Evolutionary conservation across 1,140 invertebrate genomes (phyloP).

Genomic region (Copidosoma floridanum): DNA sequence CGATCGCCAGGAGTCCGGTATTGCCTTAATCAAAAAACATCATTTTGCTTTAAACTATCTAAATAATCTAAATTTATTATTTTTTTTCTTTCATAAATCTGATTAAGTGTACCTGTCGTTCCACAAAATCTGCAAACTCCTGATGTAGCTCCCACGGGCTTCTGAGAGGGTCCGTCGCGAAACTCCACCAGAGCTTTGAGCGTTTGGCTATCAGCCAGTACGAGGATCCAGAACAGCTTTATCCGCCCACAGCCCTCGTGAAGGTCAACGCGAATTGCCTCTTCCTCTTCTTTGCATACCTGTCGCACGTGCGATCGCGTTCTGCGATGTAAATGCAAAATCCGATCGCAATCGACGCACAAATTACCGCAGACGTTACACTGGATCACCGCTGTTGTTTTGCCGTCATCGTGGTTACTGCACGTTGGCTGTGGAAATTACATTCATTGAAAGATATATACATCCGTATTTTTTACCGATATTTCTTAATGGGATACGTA

Average conservation of each 20-base stretch:
- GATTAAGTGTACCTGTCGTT: constrained; percentile 58
- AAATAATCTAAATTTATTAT: background rate
- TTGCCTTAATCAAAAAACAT: no score
- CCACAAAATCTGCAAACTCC: constrained; percentile 93
- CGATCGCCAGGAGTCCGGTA: constrained; percentile 82
- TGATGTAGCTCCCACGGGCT: constrained; percentile 55
- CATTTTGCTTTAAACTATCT: no score
- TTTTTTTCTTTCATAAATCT: background rate
- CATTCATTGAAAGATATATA: background rate
- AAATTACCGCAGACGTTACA: constrained; percentile 89
- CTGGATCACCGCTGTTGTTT: constrained; percentile 89
- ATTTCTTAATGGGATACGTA: no score
- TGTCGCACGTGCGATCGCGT: constrained; percentile 86
- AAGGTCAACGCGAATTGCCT: constrained; percentile 88
- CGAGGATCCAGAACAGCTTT: constrained; percentile 92
- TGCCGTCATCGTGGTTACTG: constrained; percentile 95
- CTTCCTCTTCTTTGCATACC: constrained; percentile 94
- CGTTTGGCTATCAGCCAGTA: constrained; percentile 87
- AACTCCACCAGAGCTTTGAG: constrained; percentile 94
- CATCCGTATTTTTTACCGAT: background rate
- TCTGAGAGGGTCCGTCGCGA: constrained; percentile 66
- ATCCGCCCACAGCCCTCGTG: constrained; percentile 95
- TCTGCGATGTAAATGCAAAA: constrained; percentile 86
- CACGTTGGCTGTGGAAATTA: constrained; percentile 73
- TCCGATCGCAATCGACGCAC: constrained; percentile 93